Percentiles rank a stretch among this genome's conserved stretches.
phyloP scores from a whole-genome alignment of 2,113 vertebrate genomes.

The Amphilophus citrinellus region DNA sequence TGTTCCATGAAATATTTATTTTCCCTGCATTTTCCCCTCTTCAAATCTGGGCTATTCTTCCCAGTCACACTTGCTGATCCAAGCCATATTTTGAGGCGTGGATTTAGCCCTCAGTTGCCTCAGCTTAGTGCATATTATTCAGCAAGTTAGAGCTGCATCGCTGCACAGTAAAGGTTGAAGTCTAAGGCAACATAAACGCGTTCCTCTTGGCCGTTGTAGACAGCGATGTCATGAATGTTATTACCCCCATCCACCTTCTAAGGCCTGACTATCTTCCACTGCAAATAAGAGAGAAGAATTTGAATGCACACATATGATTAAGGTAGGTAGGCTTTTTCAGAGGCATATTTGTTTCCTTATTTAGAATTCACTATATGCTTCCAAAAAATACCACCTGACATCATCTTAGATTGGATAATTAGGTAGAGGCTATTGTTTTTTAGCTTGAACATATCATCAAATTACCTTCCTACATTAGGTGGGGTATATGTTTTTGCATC shows the following conservation, averaged over 20 bases:
- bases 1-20: constrained; percentile 69
- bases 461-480: background rate
- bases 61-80: constrained; percentile 69
- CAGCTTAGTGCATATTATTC: constrained; percentile 49
- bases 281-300: background rate
- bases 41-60: constrained; percentile 49
- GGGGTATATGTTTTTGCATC: background rate
- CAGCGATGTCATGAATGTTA: constrained; percentile 19
- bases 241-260: constrained; percentile 14
- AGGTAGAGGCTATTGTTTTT: background rate
- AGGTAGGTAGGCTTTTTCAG: background rate
- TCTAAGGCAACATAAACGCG: constrained; percentile 43
- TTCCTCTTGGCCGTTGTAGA: constrained; percentile 12
- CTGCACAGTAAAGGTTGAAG: constrained; percentile 63
- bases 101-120: constrained; percentile 50
- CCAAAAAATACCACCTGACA: background rate
- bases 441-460: constrained; percentile 3
- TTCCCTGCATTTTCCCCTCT: constrained; percentile 29
- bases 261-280: constrained; percentile 14
- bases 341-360: background rate
- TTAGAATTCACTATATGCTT: background rate
- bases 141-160: constrained; percentile 45
- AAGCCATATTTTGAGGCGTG: constrained; percentile 40
- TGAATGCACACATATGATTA: background rate
- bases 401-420: background rate